Base-by-base conservation (phyloP, 2,797 vertebrate genomes). In the Sebastes trivittatus region DNA sequence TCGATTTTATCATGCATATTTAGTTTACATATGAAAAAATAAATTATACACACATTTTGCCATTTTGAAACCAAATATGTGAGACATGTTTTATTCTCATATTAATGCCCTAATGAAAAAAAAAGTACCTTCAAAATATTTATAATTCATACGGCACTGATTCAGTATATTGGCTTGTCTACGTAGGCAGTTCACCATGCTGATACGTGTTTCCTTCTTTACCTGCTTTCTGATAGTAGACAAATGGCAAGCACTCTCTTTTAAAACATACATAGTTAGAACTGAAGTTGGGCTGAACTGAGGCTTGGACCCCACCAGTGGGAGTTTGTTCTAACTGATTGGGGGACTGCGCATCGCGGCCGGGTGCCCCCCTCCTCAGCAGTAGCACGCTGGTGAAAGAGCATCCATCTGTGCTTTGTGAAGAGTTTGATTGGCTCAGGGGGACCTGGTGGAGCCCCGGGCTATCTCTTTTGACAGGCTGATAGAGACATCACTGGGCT, bases 391-490 rank as follows among this genome's bases (percentile, higher is more conserved):
- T 95, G 94, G 94, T 95, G 95, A 96, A 96, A 94, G 95, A 95
- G 94, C 95, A 95, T 94, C 93, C 90, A 95, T 94, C 92, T 94
- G 95, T 95, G 95, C 94, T 94, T 93, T 95, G 90, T 95, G 95
- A 94, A 90, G 94, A 93, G 94, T 96, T 96, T 96, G 95, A 96
- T 96, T 96, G 96, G 95, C 95, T 96, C 94, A 93, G 80, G 92
- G 96, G 96, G 95, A 95, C 94, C 94, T 88, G 89, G 87, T 84
- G 92, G 90, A 95, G 95, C 96, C 96, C 94, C 91, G 85, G 96
- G 96, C 96, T 94, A 95, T 96, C 94, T 95, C 92, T 96, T 96
- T 94, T 96, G 96, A 96, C 96, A 96, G 94, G 93, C 95, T 96
- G 96, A 96, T 96, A 95, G 95, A 96, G 96, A 96, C 96, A 96